These are phyloP conservation scores for Macrobrachium nipponense DNA, from an alignment of 1,140 invertebrate genomes.

Conservation along the genomic window DNA sequence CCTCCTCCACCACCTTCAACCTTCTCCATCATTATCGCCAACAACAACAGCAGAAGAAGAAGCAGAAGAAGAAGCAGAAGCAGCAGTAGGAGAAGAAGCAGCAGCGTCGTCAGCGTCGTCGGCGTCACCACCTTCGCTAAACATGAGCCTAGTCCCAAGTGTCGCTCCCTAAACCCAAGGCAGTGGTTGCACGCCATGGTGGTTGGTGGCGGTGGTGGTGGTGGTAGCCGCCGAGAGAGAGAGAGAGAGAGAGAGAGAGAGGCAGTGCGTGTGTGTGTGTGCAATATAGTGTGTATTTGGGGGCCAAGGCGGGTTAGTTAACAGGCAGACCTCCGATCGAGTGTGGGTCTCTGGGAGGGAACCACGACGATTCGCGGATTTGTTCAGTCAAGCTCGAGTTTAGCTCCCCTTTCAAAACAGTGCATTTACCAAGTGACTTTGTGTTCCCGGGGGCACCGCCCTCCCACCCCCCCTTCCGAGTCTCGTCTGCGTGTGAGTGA, in stretches of 20 bases:
- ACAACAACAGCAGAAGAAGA: constrained; percentile 27
- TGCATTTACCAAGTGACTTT: neutral
- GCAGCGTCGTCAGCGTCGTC: constrained; percentile 21
- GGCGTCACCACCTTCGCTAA: constrained; percentile 24
- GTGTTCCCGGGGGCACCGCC: constrained; percentile 29
- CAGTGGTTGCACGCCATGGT: constrained; percentile 3
- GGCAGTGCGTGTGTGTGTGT: constrained; percentile 55
- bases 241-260: constrained; percentile 33
- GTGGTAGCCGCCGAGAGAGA: too few species aligned
- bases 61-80: constrained; percentile 28
- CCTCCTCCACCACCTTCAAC: constrained; percentile 33
- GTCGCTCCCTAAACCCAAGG: neutral
- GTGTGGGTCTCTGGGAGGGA: constrained; percentile 47
- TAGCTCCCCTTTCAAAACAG: neutral
- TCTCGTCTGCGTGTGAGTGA: too few species aligned
- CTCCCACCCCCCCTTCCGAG: constrained; percentile 6
- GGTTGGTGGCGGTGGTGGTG: too few species aligned
- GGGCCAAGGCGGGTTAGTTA: constrained; percentile 56
- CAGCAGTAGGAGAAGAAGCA: constrained; percentile 26
- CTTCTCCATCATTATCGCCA: constrained; percentile 12
- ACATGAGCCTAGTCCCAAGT: constrained; percentile 37
- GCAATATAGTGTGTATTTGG: constrained; percentile 40
- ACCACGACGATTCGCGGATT: constrained; percentile 35
- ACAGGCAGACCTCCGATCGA: constrained; percentile 56
- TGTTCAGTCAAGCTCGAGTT: neutral